phyloP scores from a whole-genome alignment of 1,140 invertebrate genomes.

The Brachionus koreanus region DNA sequence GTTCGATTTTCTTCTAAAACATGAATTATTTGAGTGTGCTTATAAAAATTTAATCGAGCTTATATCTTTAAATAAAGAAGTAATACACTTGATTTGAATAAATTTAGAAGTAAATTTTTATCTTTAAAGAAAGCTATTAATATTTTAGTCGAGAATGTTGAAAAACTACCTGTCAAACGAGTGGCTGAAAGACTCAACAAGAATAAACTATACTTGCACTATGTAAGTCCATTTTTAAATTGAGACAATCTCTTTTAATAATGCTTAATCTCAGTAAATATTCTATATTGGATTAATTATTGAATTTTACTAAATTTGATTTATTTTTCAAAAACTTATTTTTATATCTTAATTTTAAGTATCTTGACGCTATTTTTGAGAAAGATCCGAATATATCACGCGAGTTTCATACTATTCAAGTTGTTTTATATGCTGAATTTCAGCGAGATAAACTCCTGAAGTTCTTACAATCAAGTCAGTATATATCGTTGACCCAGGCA shows the following conservation, averaged over 20 bases:
- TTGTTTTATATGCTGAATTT: conserved; percentile 83
- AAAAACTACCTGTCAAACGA: conserved; percentile 66
- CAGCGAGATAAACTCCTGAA: conserved; percentile 76
- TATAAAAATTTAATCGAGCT: conserved; percentile 76
- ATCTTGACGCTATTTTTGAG: conserved; percentile 57
- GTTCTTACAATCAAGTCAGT: conserved; percentile 78
- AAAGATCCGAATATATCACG: conserved; percentile 57
- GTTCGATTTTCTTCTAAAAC: conserved; percentile 77
- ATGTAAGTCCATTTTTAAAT: no score
- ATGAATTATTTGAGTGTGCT: conserved; percentile 74
- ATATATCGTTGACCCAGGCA: conserved; percentile 85
- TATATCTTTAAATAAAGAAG: conserved; percentile 79
- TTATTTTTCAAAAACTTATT: no score
- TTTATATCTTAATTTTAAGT: conserved; percentile 48
- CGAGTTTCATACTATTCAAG: conserved; percentile 78
- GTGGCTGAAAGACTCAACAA: conserved; percentile 21
- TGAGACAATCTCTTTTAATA: no score
- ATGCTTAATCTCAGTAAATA: no score
- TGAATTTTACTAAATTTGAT: no score
- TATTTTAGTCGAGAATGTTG: conserved; percentile 75
- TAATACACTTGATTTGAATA: conserved; percentile 48
- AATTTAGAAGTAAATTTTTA: background rate
- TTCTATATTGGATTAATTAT: no score
- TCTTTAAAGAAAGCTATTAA: conserved; percentile 65
- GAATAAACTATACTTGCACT: conserved; percentile 20